Conservation (phyloP, 2,888 invertebrate species). For the Eumacrocentrus americanus region DNA sequence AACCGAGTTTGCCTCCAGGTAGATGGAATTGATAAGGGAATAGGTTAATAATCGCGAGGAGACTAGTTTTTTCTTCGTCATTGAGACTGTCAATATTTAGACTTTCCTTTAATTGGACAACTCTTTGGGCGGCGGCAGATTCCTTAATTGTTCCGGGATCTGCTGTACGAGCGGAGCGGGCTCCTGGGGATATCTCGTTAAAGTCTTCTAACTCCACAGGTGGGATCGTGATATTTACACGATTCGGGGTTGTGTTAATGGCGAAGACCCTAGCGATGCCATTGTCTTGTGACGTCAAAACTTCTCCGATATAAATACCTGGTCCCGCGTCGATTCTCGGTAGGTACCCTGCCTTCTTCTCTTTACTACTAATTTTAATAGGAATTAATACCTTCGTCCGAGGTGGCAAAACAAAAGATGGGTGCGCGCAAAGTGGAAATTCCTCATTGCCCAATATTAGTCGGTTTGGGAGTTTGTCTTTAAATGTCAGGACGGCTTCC, state of each 20-base stretch:
- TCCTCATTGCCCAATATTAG: constrained; percentile 4
- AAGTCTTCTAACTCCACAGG: constrained; percentile 22
- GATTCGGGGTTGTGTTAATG: constrained; percentile 12
- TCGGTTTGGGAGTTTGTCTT: not conserved
- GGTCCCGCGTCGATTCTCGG: constrained; percentile 10
- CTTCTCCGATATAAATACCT: constrained; percentile 17
- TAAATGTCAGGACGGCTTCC: constrained; percentile 12
- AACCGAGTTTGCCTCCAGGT: constrained; percentile 25
- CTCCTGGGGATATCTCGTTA: not conserved
- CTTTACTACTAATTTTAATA: constrained; percentile 7
- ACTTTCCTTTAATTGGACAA: not conserved
- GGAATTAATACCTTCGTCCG: constrained; percentile 25
- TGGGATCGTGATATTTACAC: constrained; percentile 1
- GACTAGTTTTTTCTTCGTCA: constrained; percentile 10
- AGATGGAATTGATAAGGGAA: constrained; percentile 22
- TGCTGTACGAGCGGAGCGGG: not conserved
- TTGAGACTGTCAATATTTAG: constrained; percentile 19
- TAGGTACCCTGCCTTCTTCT: constrained; percentile 5
- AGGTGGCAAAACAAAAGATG: constrained; percentile 14
- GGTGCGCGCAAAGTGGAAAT: not conserved
- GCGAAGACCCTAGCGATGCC: constrained; percentile 22
- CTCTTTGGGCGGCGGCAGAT: not conserved
- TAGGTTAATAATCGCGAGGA: not conserved
- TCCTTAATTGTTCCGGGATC: not conserved
- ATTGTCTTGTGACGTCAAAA: constrained; percentile 4